Conservation (phyloP, 2,888 invertebrate species). For the Campoplex nolae region DNA sequence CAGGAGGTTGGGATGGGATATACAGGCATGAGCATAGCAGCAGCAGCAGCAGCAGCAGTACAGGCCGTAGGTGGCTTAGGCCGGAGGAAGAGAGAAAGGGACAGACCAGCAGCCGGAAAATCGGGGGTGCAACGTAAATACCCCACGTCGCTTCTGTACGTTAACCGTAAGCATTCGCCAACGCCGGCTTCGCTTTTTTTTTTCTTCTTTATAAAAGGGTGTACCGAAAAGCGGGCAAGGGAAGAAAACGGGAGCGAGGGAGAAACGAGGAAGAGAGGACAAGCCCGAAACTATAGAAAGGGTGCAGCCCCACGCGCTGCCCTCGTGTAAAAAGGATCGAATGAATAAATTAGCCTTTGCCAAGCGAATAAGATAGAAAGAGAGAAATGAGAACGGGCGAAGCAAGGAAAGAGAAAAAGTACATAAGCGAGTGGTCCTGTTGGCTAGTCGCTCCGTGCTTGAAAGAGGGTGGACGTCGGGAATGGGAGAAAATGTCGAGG, state of each 20-base stretch:
- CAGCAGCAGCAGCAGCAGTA: conserved; percentile 42
- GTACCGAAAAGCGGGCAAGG: conserved; percentile 77
- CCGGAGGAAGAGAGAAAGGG: conserved; percentile 59
- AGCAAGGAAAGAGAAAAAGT: conserved; percentile 59
- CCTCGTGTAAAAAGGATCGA: conserved; percentile 82
- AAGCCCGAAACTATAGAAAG: conserved; percentile 59
- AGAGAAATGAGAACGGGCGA: conserved; percentile 49
- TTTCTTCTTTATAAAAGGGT: conserved; percentile 78
- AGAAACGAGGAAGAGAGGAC: conserved; percentile 53
- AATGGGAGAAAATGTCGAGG: conserved; percentile 68
- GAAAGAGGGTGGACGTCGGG: conserved; percentile 67
- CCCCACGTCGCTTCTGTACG: conserved; percentile 80
- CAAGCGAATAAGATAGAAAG: conserved; percentile 61
- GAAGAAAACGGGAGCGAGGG: conserved; percentile 62
- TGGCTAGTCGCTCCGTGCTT: conserved; percentile 60
- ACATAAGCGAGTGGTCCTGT: conserved; percentile 57
- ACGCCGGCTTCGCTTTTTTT: conserved; percentile 76
- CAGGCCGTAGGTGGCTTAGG: conserved; percentile 33
- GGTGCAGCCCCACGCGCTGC: conserved; percentile 75
- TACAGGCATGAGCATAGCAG: conserved; percentile 54
- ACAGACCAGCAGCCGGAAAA: conserved; percentile 75
- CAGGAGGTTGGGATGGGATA: conserved; percentile 61
- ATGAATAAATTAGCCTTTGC: conserved; percentile 83
- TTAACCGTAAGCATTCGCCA: conserved; percentile 79
- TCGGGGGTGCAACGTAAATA: conserved; percentile 80